Conservation (phyloP, 2,113 vertebrate genomes). For the Gnathonemus longibarbis region DNA sequence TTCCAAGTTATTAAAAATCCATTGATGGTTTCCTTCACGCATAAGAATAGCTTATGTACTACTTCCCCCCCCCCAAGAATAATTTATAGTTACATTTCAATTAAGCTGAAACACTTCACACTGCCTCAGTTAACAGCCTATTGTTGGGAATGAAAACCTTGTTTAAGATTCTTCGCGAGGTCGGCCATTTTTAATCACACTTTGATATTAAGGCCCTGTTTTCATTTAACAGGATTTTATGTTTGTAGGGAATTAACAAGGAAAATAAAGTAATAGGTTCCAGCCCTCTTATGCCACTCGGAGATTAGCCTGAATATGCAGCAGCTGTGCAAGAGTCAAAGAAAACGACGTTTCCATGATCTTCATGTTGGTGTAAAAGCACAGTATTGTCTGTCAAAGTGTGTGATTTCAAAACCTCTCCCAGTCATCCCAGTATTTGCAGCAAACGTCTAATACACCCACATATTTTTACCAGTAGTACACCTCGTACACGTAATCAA, state of each 20-base stretch:
- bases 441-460: background rate
- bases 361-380: background rate
- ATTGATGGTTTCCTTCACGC: background rate
- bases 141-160: background rate
- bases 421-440: background rate
- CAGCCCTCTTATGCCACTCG: background rate
- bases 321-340: background rate
- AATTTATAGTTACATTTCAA: background rate
- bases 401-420: background rate
- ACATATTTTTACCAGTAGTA: background rate
- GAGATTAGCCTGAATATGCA: background rate
- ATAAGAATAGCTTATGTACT: background rate
- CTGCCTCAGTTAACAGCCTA: background rate
- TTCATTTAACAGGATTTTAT: background rate
- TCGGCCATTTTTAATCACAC: background rate
- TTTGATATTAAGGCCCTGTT: background rate
- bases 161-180: background rate
- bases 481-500: background rate
- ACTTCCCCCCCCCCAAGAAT: background rate
- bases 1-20: conserved; percentile 1
- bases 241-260: background rate
- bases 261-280: background rate
- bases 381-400: background rate
- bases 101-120: background rate
- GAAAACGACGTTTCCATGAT: background rate